Evolutionary conservation across 1,140 invertebrate genomes (phyloP), one percentile per base, ranked within the genome.

Genomic region (Nephotettix cincticeps): DNA sequence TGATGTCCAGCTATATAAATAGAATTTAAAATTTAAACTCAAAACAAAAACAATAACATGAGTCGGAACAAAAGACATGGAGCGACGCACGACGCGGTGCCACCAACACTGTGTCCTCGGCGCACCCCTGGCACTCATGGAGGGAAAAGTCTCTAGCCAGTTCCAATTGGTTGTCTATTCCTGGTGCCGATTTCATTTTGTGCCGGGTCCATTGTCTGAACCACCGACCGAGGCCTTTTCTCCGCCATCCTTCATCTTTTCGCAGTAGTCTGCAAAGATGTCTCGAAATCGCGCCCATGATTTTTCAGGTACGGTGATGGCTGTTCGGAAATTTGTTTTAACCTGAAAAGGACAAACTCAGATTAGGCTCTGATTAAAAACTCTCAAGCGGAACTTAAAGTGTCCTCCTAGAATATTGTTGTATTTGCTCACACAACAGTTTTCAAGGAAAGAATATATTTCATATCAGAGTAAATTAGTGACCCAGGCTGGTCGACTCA

Each of bases 291-390:
- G 90, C 71, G 89, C 88, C 96, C 96, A 99, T 75, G 96, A 97
- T 83, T 97, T 96, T 83, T 99, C 96, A 75, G 96, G 96, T 81
- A 99, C 95, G 76, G 96, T 99, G 81, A 99, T 97, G 75, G 96
- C 95, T 78, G 96, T 97, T 84, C 96, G 93, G 85, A 97, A 98
- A 84, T 97, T 97, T 78, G 93, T 95, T 83, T 98, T 96, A 73
- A 98, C 96, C 94, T 97, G 81, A 6, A 81, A 83, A 71, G 32
- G 14, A 36, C 4, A 14, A 36, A 36, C 14, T 36, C n/a, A n/a
- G n/a, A n/a, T n/a, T n/a, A n/a, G n/a, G n/a, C n/a, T n/a, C n/a
- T n/a, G n/a, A n/a, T n/a, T n/a, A n/a, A n/a, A n/a, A n/a, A n/a
- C n/a, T n/a, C n/a, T n/a, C n/a, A n/a, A n/a, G n/a, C n/a, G n/a